Conservation (phyloP, 1,140 invertebrate species). For the Plectrocnemia conspersa region DNA sequence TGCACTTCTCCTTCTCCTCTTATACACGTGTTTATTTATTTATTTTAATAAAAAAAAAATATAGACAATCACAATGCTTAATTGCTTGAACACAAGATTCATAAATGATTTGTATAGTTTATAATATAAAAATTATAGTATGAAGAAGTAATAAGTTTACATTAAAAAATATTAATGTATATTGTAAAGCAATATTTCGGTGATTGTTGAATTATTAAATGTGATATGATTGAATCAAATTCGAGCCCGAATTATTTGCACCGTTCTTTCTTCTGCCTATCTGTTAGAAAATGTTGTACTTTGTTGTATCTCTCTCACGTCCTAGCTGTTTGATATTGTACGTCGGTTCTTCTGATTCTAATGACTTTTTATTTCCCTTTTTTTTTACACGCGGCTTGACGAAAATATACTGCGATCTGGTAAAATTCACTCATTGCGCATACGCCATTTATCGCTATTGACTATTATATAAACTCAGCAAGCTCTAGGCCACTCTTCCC, state of each 20-base stretch:
- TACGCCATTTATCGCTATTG: neutral
- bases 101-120: no score
- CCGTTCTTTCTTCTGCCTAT: no score
- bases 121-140: no score
- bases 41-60: neutral
- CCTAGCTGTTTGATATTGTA: neutral
- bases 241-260: no score
- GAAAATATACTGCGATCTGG: constrained; percentile 26
- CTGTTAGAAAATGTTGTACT: no score
- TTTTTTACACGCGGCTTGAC: constrained; percentile 35
- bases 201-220: no score
- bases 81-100: neutral
- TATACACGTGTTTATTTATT: neutral
- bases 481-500: constrained; percentile 74
- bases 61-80: constrained; percentile 1
- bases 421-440: constrained; percentile 20
- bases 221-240: no score
- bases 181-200: no score
- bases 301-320: no score
- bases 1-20: constrained; percentile 19
- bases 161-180: no score
- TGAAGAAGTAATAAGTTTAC: no score
- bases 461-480: constrained; percentile 21
- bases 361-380: constrained; percentile 33
- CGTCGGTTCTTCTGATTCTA: constrained; percentile 19